A percentile compares a stretch with the other conserved stretches of the same genome.
Evolutionary conservation across 2,113 vertebrate genomes (phyloP).

Genomic region (Aegotheles bennettii): DNA sequence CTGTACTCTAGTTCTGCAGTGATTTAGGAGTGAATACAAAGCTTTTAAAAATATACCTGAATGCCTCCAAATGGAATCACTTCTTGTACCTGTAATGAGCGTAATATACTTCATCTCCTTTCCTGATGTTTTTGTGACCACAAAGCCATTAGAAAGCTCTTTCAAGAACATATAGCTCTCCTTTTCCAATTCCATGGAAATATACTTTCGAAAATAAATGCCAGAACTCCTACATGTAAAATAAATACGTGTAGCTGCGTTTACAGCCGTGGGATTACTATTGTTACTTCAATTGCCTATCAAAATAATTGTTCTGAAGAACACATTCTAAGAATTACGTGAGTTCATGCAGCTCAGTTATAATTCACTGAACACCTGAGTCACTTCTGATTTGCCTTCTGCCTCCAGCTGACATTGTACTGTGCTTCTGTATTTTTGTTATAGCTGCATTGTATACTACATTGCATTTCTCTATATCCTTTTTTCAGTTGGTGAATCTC

Average conservation of each 20-base stretch:
- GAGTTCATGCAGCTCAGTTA: background rate
- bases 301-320: background rate
- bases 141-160: background rate
- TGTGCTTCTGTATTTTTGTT: background rate
- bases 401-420: background rate
- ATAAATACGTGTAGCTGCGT: rapidly evolving
- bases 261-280: background rate
- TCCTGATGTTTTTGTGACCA: background rate
- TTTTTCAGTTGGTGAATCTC: background rate
- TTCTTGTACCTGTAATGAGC: background rate
- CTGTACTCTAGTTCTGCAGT: background rate
- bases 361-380: background rate
- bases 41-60: background rate
- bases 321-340: background rate
- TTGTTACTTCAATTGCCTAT: background rate
- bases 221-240: background rate
- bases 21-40: background rate
- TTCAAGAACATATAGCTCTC: background rate
- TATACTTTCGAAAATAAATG: background rate
- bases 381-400: background rate
- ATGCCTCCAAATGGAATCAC: background rate
- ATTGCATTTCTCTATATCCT: background rate
- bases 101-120: background rate
- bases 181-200: background rate
- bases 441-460: background rate